These are phyloP conservation scores for Osmerus eperlanus DNA, from an alignment of 2,113 vertebrate species.

Conservation along the genomic window DNA sequence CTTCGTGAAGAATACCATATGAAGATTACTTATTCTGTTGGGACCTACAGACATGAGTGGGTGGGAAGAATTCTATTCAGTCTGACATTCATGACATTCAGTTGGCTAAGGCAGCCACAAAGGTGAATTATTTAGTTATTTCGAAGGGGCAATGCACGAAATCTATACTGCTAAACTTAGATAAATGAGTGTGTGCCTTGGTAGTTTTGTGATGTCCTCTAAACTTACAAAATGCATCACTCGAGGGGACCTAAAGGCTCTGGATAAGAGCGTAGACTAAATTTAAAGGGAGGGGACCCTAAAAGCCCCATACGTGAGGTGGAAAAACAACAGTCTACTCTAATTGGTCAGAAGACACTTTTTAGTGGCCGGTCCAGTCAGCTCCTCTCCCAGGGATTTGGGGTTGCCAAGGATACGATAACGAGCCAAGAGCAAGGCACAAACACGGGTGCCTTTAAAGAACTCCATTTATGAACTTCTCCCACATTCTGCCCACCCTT, in stretches of 20 bases:
- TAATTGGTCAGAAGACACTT: slow-evolving; percentile 59
- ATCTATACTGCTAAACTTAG: neutral
- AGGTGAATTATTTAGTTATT: too few species aligned
- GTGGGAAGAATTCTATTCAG: neutral
- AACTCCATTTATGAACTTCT: slow-evolving; percentile 60
- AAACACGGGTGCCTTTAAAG: slow-evolving; percentile 42
- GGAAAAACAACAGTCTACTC: slow-evolving; percentile 53
- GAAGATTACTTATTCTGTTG: neutral
- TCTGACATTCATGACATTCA: too few species aligned
- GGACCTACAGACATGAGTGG: neutral
- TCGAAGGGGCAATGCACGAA: too few species aligned
- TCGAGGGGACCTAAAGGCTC: too few species aligned
- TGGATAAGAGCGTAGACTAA: too few species aligned
- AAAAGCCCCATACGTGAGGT: slow-evolving; percentile 12
- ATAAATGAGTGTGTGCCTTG: too few species aligned
- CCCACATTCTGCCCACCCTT: slow-evolving; percentile 31
- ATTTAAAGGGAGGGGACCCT: neutral
- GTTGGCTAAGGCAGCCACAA: neutral
- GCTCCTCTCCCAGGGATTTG: slow-evolving; percentile 39
- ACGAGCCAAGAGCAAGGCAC: slow-evolving; percentile 51
- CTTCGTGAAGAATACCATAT: neutral
- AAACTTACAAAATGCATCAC: too few species aligned
- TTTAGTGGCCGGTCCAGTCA: slow-evolving; percentile 29
- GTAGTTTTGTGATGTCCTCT: too few species aligned
- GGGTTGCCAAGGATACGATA: slow-evolving; percentile 47